These are phyloP conservation scores for Frieseomelitta varia DNA, from an alignment of 1,140 invertebrate species.

Conservation along the genomic window DNA sequence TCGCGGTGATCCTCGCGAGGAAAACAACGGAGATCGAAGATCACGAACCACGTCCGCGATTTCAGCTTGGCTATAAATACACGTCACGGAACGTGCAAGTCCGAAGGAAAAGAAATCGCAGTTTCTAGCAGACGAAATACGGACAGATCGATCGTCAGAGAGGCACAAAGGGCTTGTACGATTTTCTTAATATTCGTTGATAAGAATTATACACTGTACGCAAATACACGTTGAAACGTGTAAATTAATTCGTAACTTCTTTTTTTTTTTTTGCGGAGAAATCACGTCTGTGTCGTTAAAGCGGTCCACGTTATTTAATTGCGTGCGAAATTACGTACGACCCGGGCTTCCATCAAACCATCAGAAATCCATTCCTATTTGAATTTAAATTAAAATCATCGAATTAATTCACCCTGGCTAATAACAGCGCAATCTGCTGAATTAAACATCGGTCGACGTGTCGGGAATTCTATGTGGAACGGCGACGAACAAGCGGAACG, in stretches of 20 bases:
- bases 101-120: not conserved
- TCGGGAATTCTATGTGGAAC: not conserved
- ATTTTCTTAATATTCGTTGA: too few species aligned
- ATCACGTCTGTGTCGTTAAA: too few species aligned
- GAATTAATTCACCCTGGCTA: not conserved
- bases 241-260: too few species aligned
- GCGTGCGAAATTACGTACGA: not conserved
- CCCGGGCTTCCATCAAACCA: not conserved
- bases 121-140: not conserved
- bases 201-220: too few species aligned
- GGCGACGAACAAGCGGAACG: too few species aligned
- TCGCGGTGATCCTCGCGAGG: not conserved
- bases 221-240: too few species aligned
- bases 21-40: slow-evolving; percentile 23
- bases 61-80: slow-evolving; percentile 3
- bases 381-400: not conserved
- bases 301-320: not conserved
- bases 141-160: too few species aligned
- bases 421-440: not conserved
- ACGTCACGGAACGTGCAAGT: not conserved
- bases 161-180: too few species aligned
- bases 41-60: slow-evolving; percentile 9
- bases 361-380: not conserved
- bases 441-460: not conserved
- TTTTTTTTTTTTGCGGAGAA: too few species aligned